phyloP scores from a whole-genome alignment of 2,888 invertebrate genomes.

The Rhagonycha lutea region DNA sequence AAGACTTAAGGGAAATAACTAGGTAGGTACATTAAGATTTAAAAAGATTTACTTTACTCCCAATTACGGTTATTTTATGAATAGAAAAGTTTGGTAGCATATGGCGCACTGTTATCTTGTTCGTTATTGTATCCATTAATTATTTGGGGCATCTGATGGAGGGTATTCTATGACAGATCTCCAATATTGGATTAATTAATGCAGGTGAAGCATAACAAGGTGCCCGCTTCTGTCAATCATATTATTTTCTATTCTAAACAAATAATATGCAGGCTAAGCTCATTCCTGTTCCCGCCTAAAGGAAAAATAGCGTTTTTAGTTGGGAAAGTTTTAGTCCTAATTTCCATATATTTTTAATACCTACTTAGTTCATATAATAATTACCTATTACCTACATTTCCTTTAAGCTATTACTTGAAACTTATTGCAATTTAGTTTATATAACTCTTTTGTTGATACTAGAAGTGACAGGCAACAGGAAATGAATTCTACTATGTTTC shows the following conservation, averaged over 20 bases:
- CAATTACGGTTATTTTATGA: constrained; percentile 6
- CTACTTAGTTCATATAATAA: too few species aligned
- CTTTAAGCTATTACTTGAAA: too few species aligned
- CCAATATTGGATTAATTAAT: constrained; percentile 49
- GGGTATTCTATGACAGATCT: constrained; percentile 47
- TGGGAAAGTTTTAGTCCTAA: too few species aligned
- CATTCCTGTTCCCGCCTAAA: too few species aligned
- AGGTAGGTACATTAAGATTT: not conserved
- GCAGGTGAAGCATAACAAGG: constrained; percentile 37
- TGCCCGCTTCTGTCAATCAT: constrained; percentile 15
- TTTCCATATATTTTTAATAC: too few species aligned
- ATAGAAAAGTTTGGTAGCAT: constrained; percentile 34
- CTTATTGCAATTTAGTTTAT: too few species aligned
- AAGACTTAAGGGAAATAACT: not conserved
- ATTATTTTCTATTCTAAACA: not conserved
- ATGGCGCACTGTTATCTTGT: constrained; percentile 38
- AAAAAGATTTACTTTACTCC: not conserved
- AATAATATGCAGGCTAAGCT: not conserved
- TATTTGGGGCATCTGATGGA: constrained; percentile 44
- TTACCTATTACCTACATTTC: too few species aligned
- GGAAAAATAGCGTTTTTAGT: too few species aligned
- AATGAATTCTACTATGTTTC: too few species aligned
- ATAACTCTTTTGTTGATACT: too few species aligned
- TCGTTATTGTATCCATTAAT: constrained; percentile 46
- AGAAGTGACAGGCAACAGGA: too few species aligned